phyloP scores from a whole-genome alignment of 1,140 invertebrate genomes.

The Euschistus heros region DNA sequence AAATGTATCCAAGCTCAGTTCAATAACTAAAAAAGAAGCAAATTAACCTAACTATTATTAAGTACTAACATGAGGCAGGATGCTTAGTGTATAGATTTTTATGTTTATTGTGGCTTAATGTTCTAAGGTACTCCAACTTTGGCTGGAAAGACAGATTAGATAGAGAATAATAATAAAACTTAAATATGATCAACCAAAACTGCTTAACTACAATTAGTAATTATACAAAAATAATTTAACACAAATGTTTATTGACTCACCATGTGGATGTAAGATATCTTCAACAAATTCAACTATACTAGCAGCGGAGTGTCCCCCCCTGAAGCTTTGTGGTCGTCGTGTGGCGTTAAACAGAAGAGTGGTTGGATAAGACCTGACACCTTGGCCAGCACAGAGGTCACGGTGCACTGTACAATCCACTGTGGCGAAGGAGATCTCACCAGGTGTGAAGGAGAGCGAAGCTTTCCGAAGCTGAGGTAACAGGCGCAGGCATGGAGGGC shows the following conservation, averaged over 20 bases:
- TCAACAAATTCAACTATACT: conserved; percentile 58
- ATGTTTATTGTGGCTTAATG: not conserved
- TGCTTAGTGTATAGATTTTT: not conserved
- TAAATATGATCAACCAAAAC: not conserved
- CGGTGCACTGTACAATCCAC: conserved; percentile 49
- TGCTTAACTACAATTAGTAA: not conserved
- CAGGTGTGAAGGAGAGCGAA: conserved; percentile 42
- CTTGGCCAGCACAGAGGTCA: conserved; percentile 45
- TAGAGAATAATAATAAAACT: conserved; percentile 1
- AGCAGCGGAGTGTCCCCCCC: conserved; percentile 46
- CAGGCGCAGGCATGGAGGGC: conserved; percentile 66
- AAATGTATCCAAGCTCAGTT: conserved; percentile 46
- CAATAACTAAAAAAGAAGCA: conserved; percentile 42
- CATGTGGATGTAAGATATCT: conserved; percentile 41
- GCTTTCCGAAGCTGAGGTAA: conserved; percentile 62
- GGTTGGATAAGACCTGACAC: conserved; percentile 61
- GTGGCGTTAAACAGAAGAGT: conserved; percentile 58
- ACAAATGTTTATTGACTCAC: not conserved
- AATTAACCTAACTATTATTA: not conserved
- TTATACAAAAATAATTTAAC: too few species aligned
- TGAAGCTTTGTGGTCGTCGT: conserved; percentile 44
- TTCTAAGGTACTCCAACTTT: too few species aligned
- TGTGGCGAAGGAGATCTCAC: conserved; percentile 51
- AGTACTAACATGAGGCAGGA: not conserved
- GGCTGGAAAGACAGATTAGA: not conserved